A percentile compares a stretch with the other conserved stretches of the same genome.
phyloP scores from a whole-genome alignment of 2,797 vertebrate genomes.

The Champsocephalus esox region DNA sequence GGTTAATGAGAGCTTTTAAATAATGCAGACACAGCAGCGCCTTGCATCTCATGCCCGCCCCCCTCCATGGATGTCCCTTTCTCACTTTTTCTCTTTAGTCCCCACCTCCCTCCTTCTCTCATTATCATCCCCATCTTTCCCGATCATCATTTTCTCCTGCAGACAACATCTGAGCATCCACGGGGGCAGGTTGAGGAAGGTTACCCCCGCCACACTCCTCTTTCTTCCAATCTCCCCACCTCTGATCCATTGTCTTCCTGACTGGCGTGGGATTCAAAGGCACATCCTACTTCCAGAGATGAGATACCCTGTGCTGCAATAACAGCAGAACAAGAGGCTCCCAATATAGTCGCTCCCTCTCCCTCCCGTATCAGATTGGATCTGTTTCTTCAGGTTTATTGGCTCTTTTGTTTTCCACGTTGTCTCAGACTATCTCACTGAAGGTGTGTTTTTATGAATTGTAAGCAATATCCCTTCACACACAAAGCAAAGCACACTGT shows the following conservation, averaged over 20 bases:
- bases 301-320: constrained; percentile 52
- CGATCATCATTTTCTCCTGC: constrained; percentile 9
- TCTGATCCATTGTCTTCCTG: constrained; percentile 56
- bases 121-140: constrained; percentile 14
- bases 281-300: constrained; percentile 44
- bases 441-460: constrained; percentile 52
- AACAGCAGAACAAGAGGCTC: constrained; percentile 47
- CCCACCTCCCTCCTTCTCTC: constrained; percentile 5
- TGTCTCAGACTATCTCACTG: constrained; percentile 38
- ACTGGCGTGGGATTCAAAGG: constrained; percentile 51
- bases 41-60: background rate
- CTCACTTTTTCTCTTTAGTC: constrained; percentile 18
- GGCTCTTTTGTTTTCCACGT: constrained; percentile 64
- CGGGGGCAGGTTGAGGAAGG: constrained; percentile 15
- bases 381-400: constrained; percentile 58
- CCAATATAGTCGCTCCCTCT: constrained; percentile 36
- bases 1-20: constrained; percentile 81
- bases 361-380: constrained; percentile 57
- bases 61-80: background rate
- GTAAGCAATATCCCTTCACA: constrained; percentile 56
- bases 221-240: constrained; percentile 37
- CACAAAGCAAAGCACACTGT: constrained; percentile 45
- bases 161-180: constrained; percentile 34
- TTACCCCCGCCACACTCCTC: background rate
- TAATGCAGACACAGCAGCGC: constrained; percentile 74